Percentiles rank a stretch among this genome's conserved stretches.
These are phyloP conservation scores for Lepisosteus oculatus DNA, from an alignment of 2,113 vertebrate genomes.

Conservation along the genomic window DNA sequence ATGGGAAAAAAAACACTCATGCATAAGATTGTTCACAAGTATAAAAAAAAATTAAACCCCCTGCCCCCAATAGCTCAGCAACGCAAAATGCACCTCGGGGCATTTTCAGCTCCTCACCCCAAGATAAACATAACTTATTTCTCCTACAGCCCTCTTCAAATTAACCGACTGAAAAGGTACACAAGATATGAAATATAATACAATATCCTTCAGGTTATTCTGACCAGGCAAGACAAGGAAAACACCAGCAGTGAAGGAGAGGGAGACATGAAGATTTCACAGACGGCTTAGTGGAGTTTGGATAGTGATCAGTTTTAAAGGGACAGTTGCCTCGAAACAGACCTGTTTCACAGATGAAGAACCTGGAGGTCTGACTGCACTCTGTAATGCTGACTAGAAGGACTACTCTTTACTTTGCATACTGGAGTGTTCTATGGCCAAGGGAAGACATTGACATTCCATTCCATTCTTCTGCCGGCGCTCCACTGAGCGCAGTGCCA, in stretches of 20 bases:
- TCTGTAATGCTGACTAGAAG: conserved; percentile 16
- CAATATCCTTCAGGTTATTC: conserved; percentile 43
- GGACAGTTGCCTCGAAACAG: conserved; percentile 52
- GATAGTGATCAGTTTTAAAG: conserved; percentile 48
- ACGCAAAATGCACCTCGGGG: too few species aligned
- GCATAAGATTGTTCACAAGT: too few species aligned
- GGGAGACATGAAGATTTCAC: conserved; percentile 21
- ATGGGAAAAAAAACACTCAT: too few species aligned
- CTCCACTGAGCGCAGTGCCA: too few species aligned
- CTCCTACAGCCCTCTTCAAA: neutral
- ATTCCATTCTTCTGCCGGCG: too few species aligned
- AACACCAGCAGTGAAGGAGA: conserved; percentile 24
- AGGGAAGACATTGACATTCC: too few species aligned
- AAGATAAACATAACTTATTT: neutral
- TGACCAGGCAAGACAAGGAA: conserved; percentile 44
- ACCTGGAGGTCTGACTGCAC: conserved; percentile 7
- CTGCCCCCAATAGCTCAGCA: too few species aligned
- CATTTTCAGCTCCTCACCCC: too few species aligned
- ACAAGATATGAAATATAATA: neutral
- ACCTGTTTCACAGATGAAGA: conserved; percentile 1
- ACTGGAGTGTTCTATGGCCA: conserved; percentile 58
- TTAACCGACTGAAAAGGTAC: neutral
- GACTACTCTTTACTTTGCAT: conserved; percentile 22
- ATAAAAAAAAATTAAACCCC: too few species aligned
- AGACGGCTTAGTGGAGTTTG: conserved; percentile 30